Base-by-base conservation (phyloP, 2,888 invertebrate genomes). In the Loripinus fragilis region DNA sequence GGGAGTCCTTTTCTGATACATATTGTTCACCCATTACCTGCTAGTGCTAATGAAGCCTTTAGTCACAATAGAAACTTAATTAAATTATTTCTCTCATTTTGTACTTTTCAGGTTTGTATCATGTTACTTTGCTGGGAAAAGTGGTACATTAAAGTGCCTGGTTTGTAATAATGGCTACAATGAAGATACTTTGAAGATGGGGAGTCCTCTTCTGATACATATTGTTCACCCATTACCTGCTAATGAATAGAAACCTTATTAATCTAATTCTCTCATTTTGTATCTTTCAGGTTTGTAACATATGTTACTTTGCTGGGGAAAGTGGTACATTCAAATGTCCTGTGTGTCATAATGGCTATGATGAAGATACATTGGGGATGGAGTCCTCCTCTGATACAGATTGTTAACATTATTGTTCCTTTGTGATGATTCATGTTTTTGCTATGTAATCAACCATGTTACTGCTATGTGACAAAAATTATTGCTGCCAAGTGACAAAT, bases 51-150 rank as follows among this genome's bases (percentile, higher is more conserved):
- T n/a, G n/a, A n/a, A n/a, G n/a, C n/a, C n/a, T n/a, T n/a, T n/a
- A n/a, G n/a, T n/a, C n/a, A n/a, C n/a, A n/a, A n/a, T n/a, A n/a
- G n/a, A n/a, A n/a, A n/a, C n/a, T n/a, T n/a, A n/a, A n/a, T n/a
- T n/a, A n/a, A n/a, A n/a, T n/a, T n/a, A n/a, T n/a, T n/a, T n/a
- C 38, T 8, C 12, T 5, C 38, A 38, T 38, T 38, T 38, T 12
- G n/a, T n/a, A 12, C n/a, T n/a, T 73, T 78, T 55, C 75, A 81
- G 81, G 45, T 41, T 33, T 81, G 81, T 50, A 78, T 78, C 42
- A 72, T 81, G 81, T 71, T 81, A 81, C 72, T 81, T 81, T 75
- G 81, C 81, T 50, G 81, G 81, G 15, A 66, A 74, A 41, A 69
- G 71, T 65, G 45, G 50, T 5, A 64, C 71, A 28, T 66, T 75